Evolutionary conservation across 2,113 vertebrate species (phyloP), one percentile per base, ranked within the genome.

Genomic region (Nansenia antarctica): DNA sequence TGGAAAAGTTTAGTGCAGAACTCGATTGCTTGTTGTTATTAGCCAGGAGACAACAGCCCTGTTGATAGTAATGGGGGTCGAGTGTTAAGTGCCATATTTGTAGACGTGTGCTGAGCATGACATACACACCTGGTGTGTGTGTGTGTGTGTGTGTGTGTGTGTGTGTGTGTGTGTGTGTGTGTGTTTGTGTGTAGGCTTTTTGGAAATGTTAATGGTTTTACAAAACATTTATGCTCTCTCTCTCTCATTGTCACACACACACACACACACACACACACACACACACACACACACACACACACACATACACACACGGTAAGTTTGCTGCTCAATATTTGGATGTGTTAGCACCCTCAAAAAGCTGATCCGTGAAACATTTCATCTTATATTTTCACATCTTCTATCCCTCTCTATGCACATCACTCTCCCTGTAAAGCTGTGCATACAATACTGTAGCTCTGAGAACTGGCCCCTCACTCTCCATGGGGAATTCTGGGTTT

Each of bases 101-200:
- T 92, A 91, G 90, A 88, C 87, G 89, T 92, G 92, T 87, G 89
- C 89, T 92, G 91, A 91, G 91, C 89, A 90, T 90, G 92, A 89
- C 86, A 88, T 89, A 89, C 92, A 88, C 91, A 93, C 90, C 91
- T 89, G 91, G 93, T 88, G 92, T 94, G 93, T 92, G 85, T 93
- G 45, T 49, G 9, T 15, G 5, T 49, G n/a, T n/a, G n/a, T n/a
- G n/a, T 20, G 45, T 18, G 45, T 6, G 20, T 49, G 45, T 49
- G 9, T 49, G 12, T n/a, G n/a, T n/a, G n/a, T 5, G n/a, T n/a
- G 12, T 42, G 39, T 42, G 39, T 42, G 39, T 42, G 39, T 4
- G 14, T 15, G 15, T 18, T 18, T 42, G n/a, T n/a, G n/a, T n/a
- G n/a, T n/a, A n/a, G n/a, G n/a, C n/a, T n/a, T n/a, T n/a, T n/a